Evolutionary conservation across 2,797 vertebrate species (phyloP).

Genomic region (Otolemur crassicaudatus): DNA sequence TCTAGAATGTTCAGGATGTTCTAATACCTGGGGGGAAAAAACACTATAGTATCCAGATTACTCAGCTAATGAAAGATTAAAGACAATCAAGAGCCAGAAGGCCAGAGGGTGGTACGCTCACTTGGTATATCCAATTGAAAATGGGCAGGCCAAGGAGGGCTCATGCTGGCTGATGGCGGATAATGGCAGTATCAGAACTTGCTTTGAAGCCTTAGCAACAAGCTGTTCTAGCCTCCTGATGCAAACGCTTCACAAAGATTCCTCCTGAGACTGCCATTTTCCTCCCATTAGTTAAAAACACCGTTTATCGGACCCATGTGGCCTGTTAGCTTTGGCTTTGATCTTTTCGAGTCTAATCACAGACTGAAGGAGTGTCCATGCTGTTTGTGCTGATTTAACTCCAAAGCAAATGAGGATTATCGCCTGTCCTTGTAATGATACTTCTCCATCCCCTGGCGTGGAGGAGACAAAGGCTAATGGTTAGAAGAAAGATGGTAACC

Average conservation of each 20-base stretch:
- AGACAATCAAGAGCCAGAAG: neutral
- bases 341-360: constrained; percentile 78
- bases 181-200: neutral
- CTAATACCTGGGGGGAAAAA: neutral
- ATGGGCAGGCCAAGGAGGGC: neutral
- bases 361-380: constrained; percentile 68
- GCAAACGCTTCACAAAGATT: neutral
- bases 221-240: neutral
- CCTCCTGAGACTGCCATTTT: constrained; percentile 32
- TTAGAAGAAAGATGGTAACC: neutral
- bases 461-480: neutral
- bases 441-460: neutral
- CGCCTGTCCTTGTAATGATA: neutral
- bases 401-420: constrained; percentile 70
- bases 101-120: neutral
- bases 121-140: neutral
- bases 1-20: neutral
- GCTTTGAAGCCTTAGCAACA: constrained; percentile 43
- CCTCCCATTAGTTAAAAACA: constrained; percentile 53
- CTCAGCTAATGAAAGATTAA: neutral
- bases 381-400: constrained; percentile 69
- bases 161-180: neutral
- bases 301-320: neutral
- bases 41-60: neutral
- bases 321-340: constrained; percentile 66